These are phyloP conservation scores for Myocastor coypus DNA, from an alignment of 2,113 vertebrate genomes.

Conservation along the genomic window DNA sequence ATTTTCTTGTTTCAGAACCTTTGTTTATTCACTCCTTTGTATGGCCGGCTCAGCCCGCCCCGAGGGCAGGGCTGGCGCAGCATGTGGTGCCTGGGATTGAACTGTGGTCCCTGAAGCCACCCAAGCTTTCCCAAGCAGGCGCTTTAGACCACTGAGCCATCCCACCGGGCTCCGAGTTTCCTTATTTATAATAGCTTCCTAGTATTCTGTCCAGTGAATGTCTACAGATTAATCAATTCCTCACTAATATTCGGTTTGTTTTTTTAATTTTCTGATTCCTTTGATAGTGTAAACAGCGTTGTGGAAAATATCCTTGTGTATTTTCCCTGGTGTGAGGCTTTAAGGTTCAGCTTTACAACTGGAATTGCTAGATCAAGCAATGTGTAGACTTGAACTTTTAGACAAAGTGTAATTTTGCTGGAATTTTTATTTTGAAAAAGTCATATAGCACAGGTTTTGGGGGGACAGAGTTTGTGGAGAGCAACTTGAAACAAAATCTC, in stretches of 20 bases:
- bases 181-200: background rate
- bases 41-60: too few relatives aligned
- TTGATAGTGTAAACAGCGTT: background rate
- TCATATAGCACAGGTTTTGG: background rate
- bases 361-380: slow-evolving; percentile 9
- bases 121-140: too few relatives aligned
- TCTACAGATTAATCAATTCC: background rate
- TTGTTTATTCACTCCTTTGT: too few relatives aligned
- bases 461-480: background rate
- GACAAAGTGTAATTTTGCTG: slow-evolving; percentile 35
- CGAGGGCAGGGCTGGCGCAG: too few relatives aligned
- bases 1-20: too few relatives aligned
- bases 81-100: too few relatives aligned
- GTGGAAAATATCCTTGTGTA: background rate
- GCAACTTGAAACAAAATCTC: background rate
- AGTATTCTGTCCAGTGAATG: background rate
- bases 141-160: too few relatives aligned
- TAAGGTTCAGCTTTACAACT: background rate
- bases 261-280: background rate
- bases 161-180: too few relatives aligned
- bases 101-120: too few relatives aligned
- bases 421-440: slow-evolving; percentile 34
- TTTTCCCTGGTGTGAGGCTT: background rate
- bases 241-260: background rate
- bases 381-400: slow-evolving; percentile 10